These are phyloP conservation scores for Zenarchopterus dispar DNA, from an alignment of 2,797 vertebrate genomes.

Conservation along the genomic window DNA sequence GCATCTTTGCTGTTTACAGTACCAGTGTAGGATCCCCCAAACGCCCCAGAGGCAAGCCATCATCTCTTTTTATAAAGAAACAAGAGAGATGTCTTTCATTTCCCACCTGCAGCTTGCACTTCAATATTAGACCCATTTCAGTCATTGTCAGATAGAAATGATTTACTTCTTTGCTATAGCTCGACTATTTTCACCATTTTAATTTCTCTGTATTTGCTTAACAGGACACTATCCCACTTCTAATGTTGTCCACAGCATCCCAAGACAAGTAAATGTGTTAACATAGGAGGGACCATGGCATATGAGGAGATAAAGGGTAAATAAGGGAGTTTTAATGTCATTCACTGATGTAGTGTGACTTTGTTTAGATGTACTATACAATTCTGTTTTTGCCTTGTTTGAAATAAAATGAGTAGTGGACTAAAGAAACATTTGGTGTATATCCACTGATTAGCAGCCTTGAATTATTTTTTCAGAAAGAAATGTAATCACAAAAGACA, in stretches of 20 bases:
- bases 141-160: not conserved
- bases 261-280: conserved; percentile 22
- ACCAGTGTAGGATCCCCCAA: not conserved
- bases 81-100: not conserved
- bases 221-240: conserved; percentile 42
- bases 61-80: not conserved
- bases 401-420: no score
- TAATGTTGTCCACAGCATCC: conserved; percentile 36
- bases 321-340: conserved; percentile 70
- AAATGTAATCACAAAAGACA: no score
- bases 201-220: conserved; percentile 1
- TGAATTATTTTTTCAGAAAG: no score
- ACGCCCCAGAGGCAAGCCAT: not conserved
- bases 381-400: no score
- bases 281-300: conserved; percentile 66
- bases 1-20: not conserved
- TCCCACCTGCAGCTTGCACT: not conserved
- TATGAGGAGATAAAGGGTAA: conserved; percentile 84
- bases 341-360: not conserved
- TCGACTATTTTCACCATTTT: not conserved
- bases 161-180: not conserved
- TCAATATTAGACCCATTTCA: not conserved
- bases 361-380: no score
- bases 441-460: no score
- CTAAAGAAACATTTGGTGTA: no score